These are phyloP conservation scores for Zapornia atra DNA, from an alignment of 2,113 vertebrate species.

Conservation along the genomic window DNA sequence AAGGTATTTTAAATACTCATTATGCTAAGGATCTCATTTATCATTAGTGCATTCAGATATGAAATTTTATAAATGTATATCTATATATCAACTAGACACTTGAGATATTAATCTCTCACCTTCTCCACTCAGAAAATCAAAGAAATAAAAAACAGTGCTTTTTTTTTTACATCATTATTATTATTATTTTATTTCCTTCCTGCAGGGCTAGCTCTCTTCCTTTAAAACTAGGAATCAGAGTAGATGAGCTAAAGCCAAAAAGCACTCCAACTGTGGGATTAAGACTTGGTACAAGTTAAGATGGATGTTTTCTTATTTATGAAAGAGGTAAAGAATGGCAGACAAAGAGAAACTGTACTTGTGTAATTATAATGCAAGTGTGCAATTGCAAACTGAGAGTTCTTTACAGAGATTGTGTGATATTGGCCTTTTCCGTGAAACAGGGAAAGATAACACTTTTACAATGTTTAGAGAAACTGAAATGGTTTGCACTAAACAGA, in stretches of 20 bases:
- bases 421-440: neutral
- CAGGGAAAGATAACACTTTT: neutral
- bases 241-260: neutral
- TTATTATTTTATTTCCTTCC: neutral
- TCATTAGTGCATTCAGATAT: neutral
- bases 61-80: neutral
- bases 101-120: neutral
- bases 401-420: neutral
- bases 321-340: neutral
- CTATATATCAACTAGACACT: neutral
- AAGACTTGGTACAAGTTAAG: neutral
- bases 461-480: neutral
- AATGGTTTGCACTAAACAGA: neutral
- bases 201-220: neutral
- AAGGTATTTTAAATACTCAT: conserved; percentile 1
- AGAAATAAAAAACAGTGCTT: neutral
- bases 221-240: neutral
- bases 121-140: neutral
- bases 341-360: neutral
- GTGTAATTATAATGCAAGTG: neutral
- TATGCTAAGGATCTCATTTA: neutral
- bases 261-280: too few species aligned
- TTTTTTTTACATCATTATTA: neutral
- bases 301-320: conserved; percentile 1
- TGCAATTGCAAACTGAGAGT: neutral